phyloP scores from a whole-genome alignment of 2,797 vertebrate genomes.

The Liparis tanakae region DNA sequence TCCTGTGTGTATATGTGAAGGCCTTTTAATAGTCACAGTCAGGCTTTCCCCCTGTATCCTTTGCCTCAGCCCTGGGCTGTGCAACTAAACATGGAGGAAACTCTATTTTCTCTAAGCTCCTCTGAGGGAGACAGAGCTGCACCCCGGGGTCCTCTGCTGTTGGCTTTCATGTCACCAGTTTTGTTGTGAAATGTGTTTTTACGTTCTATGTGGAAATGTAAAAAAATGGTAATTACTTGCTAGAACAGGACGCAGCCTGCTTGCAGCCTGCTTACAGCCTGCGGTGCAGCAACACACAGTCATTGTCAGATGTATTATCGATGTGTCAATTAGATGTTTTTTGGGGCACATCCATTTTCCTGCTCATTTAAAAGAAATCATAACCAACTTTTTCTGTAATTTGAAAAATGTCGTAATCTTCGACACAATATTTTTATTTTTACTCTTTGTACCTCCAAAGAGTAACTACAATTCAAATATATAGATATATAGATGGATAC shows the following conservation, averaged over 20 bases:
- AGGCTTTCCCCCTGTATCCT: slow-evolving; percentile 2
- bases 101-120: slow-evolving; percentile 36
- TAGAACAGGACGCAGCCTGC: slow-evolving; percentile 14
- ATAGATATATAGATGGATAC: neutral
- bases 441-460: slow-evolving; percentile 26
- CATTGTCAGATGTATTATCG: slow-evolving; percentile 15
- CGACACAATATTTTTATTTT: slow-evolving; percentile 11
- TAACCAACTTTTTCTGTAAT: slow-evolving; percentile 26
- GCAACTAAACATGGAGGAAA: slow-evolving; percentile 22
- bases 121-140: slow-evolving; percentile 17
- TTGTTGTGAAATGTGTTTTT: slow-evolving; percentile 37
- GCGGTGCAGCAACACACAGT: slow-evolving; percentile 14
- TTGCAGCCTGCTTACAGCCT: slow-evolving; percentile 16
- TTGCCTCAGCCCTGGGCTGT: slow-evolving; percentile 28
- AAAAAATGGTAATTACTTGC: slow-evolving; percentile 35
- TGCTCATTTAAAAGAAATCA: slow-evolving; percentile 17
- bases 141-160: slow-evolving; percentile 30
- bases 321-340: slow-evolving; percentile 26
- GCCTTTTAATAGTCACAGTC: slow-evolving; percentile 24
- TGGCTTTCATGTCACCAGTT: slow-evolving; percentile 37
- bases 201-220: slow-evolving; percentile 33
- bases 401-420: slow-evolving; percentile 1
- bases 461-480: neutral
- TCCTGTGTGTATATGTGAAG: neutral
- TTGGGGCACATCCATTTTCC: slow-evolving; percentile 2